These are phyloP conservation scores for Pachymerium ferrugineum DNA, from an alignment of 2,888 invertebrate species.

Conservation along the genomic window DNA sequence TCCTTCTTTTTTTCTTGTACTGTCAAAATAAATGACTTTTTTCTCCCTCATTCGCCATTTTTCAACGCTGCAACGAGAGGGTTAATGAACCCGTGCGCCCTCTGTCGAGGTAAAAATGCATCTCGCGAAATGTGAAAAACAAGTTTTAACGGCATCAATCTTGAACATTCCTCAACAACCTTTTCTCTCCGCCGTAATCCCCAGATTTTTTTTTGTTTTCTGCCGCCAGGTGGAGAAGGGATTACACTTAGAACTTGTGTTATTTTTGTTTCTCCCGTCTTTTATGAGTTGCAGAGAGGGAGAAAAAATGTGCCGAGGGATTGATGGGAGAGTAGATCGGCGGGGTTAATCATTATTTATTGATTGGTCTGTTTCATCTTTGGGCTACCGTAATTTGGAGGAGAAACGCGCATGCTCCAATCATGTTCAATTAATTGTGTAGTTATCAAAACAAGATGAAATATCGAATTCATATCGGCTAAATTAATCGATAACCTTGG, in stretches of 20 bases:
- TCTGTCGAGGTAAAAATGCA: background rate
- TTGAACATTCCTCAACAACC: slow-evolving; percentile 16
- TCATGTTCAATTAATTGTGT: too few relatives aligned
- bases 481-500: too few relatives aligned
- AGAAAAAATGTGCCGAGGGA: background rate
- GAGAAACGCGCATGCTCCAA: too few relatives aligned
- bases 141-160: slow-evolving; percentile 21
- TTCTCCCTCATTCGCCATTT: slow-evolving; percentile 1
- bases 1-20: background rate
- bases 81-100: background rate
- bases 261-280: too few relatives aligned
- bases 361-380: background rate
- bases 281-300: too few relatives aligned
- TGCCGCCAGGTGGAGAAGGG: too few relatives aligned
- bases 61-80: background rate
- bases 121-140: slow-evolving; percentile 20
- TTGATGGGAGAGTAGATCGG: background rate
- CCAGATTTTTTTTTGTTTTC: slow-evolving; percentile 23
- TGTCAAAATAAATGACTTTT: slow-evolving; percentile 9
- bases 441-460: too few relatives aligned
- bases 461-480: too few relatives aligned
- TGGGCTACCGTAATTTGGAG: too few relatives aligned
- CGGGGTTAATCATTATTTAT: slow-evolving; percentile 9
- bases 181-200: slow-evolving; percentile 7
- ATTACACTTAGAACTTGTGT: too few relatives aligned